Evolutionary conservation across 2,888 invertebrate species (phyloP), one percentile per base, ranked within the genome.

Genomic region (Pycnomerus fuliginosus): DNA sequence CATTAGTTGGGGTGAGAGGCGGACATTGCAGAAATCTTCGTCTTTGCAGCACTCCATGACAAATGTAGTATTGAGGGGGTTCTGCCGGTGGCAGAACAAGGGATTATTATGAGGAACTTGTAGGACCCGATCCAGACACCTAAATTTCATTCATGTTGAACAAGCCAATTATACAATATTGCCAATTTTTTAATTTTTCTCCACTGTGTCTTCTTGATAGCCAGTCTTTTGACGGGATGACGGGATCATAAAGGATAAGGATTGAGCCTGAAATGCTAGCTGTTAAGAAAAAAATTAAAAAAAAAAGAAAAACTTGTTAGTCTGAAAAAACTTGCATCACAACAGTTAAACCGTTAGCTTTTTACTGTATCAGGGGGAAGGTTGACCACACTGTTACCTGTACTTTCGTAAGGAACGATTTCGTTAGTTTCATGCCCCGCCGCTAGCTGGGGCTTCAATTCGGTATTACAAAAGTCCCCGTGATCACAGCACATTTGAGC

Each of bases 1-100:
- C 71, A 79, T 80, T 70, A 87, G 80, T 72, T 77, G 78, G 71
- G 85, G 82, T 70, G 75, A 79, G 74, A 87, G 79, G 65, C 79
- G 76, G 67, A 74, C 78, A 78, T 88, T 88, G 82, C 88, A 88
- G 82, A 82, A 83, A 62, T 73, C 71, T 77, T 80, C 77, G 68
- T 83, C 76, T 73, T 83, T 82, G 82, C 90, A 90, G 83, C 89
- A 90, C 72, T 82, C 79, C 78, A 87, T 84, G 77, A 82, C 82
- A 80, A 85, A 83, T 64, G 84, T 80, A 69, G 82, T 82, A 78
- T 85, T 86, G 76, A 79, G 78, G 76, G 79, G 78, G 76, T 80
- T 81, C 74, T 84, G 81, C 74, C 82, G 80, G 76, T 84, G 83
- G 80, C 89, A 89, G 80, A 84, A 79, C 80, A 88, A 80, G 74